These are phyloP conservation scores for Sussaba pulchella DNA, from an alignment of 2,888 invertebrate genomes.

Conservation along the genomic window DNA sequence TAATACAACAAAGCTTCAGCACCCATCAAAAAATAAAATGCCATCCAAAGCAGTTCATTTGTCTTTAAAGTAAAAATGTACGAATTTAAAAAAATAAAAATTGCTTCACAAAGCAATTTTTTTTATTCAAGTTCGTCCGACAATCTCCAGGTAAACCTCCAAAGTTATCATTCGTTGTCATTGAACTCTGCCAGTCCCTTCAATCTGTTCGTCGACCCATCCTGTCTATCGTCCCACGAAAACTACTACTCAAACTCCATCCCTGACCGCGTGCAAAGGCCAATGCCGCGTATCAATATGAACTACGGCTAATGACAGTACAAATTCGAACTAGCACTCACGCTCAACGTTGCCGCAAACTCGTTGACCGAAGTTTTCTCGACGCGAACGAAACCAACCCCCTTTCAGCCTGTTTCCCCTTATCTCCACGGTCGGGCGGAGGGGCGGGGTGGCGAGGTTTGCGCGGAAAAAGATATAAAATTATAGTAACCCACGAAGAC, in stretches of 20 bases:
- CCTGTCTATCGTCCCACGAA: background rate
- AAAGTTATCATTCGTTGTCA: too few species aligned
- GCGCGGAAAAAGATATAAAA: background rate
- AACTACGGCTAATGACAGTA: constrained; percentile 1
- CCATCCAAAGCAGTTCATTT: too few species aligned
- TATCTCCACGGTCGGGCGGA: too few species aligned
- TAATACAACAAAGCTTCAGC: too few species aligned
- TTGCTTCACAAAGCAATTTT: too few species aligned
- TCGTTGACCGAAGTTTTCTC: constrained; percentile 32
- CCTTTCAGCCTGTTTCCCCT: too few species aligned
- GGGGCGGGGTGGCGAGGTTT: background rate
- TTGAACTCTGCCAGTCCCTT: background rate
- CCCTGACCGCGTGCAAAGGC: background rate
- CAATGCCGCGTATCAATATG: background rate
- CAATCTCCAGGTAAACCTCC: too few species aligned
- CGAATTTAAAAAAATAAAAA: too few species aligned
- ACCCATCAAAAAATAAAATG: too few species aligned
- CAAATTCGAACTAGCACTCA: constrained; percentile 8
- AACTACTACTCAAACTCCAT: background rate
- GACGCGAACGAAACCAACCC: background rate
- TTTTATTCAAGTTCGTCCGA: too few species aligned
- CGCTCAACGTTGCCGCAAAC: background rate
- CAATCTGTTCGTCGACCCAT: background rate
- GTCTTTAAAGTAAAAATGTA: too few species aligned
- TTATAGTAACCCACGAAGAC: background rate